Conservation (phyloP, 2,113 vertebrate species). For the Asarcornis scutulata region DNA sequence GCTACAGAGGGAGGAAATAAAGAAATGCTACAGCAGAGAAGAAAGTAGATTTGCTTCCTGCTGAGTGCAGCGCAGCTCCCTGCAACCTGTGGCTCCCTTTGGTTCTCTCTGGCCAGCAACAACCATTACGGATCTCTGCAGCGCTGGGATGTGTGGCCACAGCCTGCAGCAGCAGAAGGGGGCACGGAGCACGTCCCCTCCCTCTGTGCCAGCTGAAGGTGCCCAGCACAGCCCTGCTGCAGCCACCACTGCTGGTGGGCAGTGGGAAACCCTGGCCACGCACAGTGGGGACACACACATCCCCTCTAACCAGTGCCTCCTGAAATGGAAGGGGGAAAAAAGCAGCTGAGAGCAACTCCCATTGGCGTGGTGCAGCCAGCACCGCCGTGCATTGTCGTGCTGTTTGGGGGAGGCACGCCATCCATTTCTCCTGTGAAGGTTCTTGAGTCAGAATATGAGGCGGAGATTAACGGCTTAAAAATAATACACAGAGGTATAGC, state of each 20-base stretch:
- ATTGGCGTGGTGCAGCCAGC: background rate
- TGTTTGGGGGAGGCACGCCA: slow-evolving; percentile 43
- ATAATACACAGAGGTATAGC: slow-evolving; percentile 42
- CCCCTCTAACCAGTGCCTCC: background rate
- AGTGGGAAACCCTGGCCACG: background rate
- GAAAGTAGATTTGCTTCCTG: background rate
- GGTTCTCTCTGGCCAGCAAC: background rate
- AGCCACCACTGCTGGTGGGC: fast-evolving
- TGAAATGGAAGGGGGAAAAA: background rate
- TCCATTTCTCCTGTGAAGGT: slow-evolving; percentile 66
- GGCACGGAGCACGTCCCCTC: background rate
- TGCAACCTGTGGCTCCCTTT: background rate
- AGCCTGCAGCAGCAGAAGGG: background rate
- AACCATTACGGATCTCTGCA: fast-evolving
- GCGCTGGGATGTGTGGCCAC: fast-evolving
- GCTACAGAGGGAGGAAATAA: background rate
- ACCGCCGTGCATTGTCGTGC: background rate
- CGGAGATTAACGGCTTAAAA: slow-evolving; percentile 67
- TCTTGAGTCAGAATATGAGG: slow-evolving; percentile 48
- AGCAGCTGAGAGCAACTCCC: slow-evolving; percentile 29
- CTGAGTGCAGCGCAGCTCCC: background rate
- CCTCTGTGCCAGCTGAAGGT: background rate
- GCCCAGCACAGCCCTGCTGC: background rate
- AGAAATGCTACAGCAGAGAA: background rate
- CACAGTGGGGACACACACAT: background rate